A percentile compares a stretch with the other conserved stretches of the same genome.
Evolutionary conservation across 2,888 invertebrate species (phyloP).

Genomic region (Steinernema carpocapsae): DNA sequence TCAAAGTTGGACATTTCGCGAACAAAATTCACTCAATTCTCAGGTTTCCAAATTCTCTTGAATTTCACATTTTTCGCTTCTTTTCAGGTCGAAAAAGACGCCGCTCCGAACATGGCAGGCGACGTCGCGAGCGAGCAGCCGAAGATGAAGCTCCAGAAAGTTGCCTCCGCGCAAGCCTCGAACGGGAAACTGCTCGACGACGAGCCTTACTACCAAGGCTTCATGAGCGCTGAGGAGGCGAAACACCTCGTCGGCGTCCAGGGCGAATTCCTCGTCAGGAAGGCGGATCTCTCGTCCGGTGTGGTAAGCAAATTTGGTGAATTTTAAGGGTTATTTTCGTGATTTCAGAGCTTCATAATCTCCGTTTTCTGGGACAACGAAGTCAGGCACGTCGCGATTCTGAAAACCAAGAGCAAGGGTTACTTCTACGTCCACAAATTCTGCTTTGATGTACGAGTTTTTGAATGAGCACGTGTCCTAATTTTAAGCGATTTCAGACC

Average conservation of each 20-base stretch:
- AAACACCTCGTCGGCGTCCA: constrained; percentile 44
- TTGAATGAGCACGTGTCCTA: background rate
- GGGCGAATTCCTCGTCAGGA: constrained; percentile 53
- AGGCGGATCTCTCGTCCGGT: constrained; percentile 40
- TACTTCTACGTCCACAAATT: constrained; percentile 49
- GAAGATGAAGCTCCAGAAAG: constrained; percentile 26
- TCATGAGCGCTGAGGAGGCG: constrained; percentile 51
- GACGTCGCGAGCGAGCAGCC: background rate
- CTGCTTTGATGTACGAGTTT: constrained; percentile 49
- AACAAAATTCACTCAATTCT: background rate
- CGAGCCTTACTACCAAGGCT: constrained; percentile 56
- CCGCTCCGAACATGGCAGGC: no score
- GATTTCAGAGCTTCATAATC: constrained; percentile 43
- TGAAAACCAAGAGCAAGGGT: constrained; percentile 42
- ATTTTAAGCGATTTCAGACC: constrained; percentile 41
- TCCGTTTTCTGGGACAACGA: constrained; percentile 43
- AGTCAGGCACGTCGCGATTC: constrained; percentile 48
- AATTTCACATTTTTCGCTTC: no score
- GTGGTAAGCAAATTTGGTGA: background rate
- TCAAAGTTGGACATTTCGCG: background rate
- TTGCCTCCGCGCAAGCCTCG: background rate
- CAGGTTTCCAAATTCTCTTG: background rate
- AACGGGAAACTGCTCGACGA: constrained; percentile 49
- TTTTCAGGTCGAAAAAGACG: no score
- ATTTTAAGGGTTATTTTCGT: background rate